Conservation (phyloP, 2,797 vertebrate species). For the Aeoliscus strigatus region DNA sequence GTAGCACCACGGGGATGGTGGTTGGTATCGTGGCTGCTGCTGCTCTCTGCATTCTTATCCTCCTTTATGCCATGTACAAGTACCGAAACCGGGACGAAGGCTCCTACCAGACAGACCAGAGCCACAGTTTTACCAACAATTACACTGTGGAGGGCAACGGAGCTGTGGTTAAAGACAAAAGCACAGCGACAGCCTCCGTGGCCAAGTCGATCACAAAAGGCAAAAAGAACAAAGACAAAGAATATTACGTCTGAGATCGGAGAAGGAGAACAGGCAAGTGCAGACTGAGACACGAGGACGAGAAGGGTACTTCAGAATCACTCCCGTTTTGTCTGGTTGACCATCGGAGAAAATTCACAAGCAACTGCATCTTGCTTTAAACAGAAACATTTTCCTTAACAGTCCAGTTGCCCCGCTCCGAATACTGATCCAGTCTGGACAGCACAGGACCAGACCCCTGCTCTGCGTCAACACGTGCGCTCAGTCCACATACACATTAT, state of each 20-base stretch:
- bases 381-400: constrained; percentile 38
- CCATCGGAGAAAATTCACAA: constrained; percentile 48
- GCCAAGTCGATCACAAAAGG: constrained; percentile 86
- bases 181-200: constrained; percentile 68
- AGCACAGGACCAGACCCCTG: constrained; percentile 46
- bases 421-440: constrained; percentile 32
- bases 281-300: constrained; percentile 44
- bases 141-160: constrained; percentile 85
- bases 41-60: constrained; percentile 94
- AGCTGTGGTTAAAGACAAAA: constrained; percentile 88
- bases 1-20: constrained; percentile 96
- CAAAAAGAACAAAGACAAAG: constrained; percentile 98
- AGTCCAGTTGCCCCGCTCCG: constrained; percentile 49
- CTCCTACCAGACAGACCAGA: constrained; percentile 92
- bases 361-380: constrained; percentile 39
- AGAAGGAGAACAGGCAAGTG: constrained; percentile 13
- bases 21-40: constrained; percentile 94
- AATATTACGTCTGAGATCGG: constrained; percentile 88
- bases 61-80: constrained; percentile 98
- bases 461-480: constrained; percentile 48
- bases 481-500: constrained; percentile 49
- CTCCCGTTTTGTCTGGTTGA: constrained; percentile 35
- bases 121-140: constrained; percentile 85
- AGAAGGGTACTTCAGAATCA: constrained; percentile 42
- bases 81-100: constrained; percentile 94